A percentile compares a stretch with the other conserved stretches of the same genome.
These are phyloP conservation scores for Lepus timidus DNA, from an alignment of 2,113 vertebrate species.

Conservation along the genomic window DNA sequence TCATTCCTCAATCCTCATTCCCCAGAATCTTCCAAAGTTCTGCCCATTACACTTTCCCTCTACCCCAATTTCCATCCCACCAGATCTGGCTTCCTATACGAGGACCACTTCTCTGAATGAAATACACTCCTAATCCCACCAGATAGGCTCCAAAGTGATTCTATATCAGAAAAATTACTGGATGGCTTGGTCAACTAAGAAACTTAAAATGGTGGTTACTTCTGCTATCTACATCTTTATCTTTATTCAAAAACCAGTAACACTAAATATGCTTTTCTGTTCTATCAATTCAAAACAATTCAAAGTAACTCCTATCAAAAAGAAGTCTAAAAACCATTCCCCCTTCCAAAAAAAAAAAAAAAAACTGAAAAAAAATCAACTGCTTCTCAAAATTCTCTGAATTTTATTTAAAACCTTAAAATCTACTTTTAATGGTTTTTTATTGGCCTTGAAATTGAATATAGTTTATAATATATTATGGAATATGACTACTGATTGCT, in stretches of 20 bases:
- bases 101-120: background rate
- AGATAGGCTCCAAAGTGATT: background rate
- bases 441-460: background rate
- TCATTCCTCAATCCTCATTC: background rate
- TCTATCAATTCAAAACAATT: slow-evolving; percentile 51
- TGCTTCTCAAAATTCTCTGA: background rate
- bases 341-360: background rate
- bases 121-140: background rate
- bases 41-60: background rate
- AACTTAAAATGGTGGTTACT: background rate
- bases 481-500: background rate
- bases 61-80: background rate
- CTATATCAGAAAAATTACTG: background rate
- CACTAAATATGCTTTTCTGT: background rate
- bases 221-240: slow-evolving; percentile 5
- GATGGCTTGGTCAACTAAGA: background rate
- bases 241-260: slow-evolving; percentile 26
- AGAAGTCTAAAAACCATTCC: background rate
- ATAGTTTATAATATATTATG: background rate
- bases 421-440: background rate
- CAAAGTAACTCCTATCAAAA: slow-evolving; percentile 29
- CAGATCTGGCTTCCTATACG: background rate
- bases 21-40: background rate
- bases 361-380: background rate
- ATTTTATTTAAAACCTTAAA: slow-evolving; percentile 43